Percentiles rank a stretch among this genome's conserved stretches.
These are phyloP conservation scores for Eudiplozoon nipponicum DNA, from an alignment of 2,888 invertebrate species.

Conservation along the genomic window DNA sequence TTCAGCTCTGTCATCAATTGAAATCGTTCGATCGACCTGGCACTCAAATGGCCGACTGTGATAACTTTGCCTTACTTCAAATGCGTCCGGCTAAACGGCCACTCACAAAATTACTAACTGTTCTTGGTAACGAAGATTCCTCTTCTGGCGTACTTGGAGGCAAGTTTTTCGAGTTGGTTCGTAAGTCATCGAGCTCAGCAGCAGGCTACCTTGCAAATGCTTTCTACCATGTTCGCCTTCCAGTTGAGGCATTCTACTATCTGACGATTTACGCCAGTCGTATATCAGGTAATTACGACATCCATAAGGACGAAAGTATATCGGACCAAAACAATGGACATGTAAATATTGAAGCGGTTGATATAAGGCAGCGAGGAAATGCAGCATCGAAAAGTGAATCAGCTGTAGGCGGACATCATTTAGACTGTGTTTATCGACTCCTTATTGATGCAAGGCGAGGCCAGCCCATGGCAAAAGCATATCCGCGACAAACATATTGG, in stretches of 20 bases:
- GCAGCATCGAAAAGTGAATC: too few relatives aligned
- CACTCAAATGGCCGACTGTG: slow-evolving; percentile 12
- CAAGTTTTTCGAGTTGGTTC: too few relatives aligned
- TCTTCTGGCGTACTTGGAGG: too few relatives aligned
- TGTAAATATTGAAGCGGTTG: too few relatives aligned
- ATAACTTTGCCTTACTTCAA: slow-evolving; percentile 14
- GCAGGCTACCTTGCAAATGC: too few relatives aligned
- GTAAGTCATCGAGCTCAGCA: not conserved
- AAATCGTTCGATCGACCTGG: slow-evolving; percentile 16
- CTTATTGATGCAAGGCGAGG: slow-evolving; percentile 15
- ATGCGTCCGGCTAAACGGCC: slow-evolving; percentile 6
- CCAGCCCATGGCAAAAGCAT: slow-evolving; percentile 8
- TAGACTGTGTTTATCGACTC: slow-evolving; percentile 16
- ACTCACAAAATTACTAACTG: too few relatives aligned
- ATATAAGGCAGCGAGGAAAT: too few relatives aligned
- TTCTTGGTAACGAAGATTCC: too few relatives aligned
- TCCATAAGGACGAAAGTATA: not conserved
- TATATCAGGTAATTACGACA: too few relatives aligned
- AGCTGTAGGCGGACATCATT: slow-evolving; percentile 1
- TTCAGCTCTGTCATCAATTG: slow-evolving; percentile 15
- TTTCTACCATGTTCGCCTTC: slow-evolving; percentile 22
- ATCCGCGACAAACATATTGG: slow-evolving; percentile 15
- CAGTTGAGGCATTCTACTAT: slow-evolving; percentile 21
- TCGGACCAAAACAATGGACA: too few relatives aligned
- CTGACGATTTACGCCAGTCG: slow-evolving; percentile 11